phyloP scores from a whole-genome alignment of 2,888 invertebrate species.

The Leptopilina drosophilae region DNA sequence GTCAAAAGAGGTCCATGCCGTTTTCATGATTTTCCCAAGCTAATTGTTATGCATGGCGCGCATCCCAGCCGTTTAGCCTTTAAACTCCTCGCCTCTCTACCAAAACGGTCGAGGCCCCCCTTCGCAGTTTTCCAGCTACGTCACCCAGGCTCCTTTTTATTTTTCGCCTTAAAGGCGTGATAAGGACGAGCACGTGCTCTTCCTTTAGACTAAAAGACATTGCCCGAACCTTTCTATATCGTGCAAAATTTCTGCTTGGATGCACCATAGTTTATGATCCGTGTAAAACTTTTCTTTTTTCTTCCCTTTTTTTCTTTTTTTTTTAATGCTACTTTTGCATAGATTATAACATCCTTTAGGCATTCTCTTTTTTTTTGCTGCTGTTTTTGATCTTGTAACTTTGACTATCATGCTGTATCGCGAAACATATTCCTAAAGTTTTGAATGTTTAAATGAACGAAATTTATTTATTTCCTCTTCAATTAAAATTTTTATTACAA shows the following conservation, averaged over 20 bases:
- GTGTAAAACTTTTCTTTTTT: conserved; percentile 11
- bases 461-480: no score
- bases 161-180: conserved; percentile 61
- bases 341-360: no score
- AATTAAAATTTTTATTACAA: no score
- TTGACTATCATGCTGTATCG: no score
- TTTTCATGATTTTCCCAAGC: conserved; percentile 76
- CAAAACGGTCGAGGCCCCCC: conserved; percentile 45
- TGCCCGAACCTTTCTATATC: conserved; percentile 47
- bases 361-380: no score
- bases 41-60: conserved; percentile 76
- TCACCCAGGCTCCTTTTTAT: conserved; percentile 50
- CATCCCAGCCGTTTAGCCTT: conserved; percentile 67
- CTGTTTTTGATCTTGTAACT: no score
- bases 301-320: not conserved
- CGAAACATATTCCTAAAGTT: no score
- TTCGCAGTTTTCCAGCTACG: conserved; percentile 45
- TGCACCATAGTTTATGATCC: conserved; percentile 48
- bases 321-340: not conserved
- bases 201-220: conserved; percentile 46
- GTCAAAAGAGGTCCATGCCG: conserved; percentile 72
- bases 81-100: conserved; percentile 52
- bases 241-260: conserved; percentile 54
- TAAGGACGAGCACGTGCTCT: conserved; percentile 68
- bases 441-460: no score